Conservation (phyloP, 2,797 vertebrate genomes). For the Morus bassanus region DNA sequence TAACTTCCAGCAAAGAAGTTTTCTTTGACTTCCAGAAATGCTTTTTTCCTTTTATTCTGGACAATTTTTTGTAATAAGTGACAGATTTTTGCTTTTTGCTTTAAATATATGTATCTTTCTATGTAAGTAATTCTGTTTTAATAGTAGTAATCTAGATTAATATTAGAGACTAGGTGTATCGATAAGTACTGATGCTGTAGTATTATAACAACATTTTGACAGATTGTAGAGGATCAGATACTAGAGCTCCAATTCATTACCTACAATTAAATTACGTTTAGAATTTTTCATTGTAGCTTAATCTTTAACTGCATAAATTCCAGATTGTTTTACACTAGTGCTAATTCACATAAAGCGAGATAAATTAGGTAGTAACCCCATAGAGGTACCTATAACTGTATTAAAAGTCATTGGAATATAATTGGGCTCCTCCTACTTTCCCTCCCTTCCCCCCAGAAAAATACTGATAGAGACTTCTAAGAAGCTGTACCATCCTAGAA, state of each 20-base stretch:
- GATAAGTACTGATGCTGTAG: background rate
- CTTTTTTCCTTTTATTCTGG: background rate
- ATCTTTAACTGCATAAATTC: background rate
- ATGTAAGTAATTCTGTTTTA: background rate
- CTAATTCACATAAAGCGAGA: background rate
- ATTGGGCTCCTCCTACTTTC: background rate
- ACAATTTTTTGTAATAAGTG: background rate
- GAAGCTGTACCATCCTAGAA: constrained; percentile 26
- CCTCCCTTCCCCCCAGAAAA: constrained; percentile 31
- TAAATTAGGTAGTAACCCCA: background rate
- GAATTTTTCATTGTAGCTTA: background rate
- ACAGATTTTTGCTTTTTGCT: background rate
- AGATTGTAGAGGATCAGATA: background rate
- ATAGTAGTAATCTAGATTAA: background rate
- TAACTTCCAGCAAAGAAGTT: background rate
- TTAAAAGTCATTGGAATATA: background rate
- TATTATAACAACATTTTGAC: background rate
- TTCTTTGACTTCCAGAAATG: background rate
- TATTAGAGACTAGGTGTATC: background rate
- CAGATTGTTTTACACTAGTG: background rate
- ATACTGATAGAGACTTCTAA: constrained; percentile 19
- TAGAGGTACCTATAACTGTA: background rate
- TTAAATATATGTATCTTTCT: background rate
- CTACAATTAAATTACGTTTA: background rate
- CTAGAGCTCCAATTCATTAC: background rate